phyloP scores from a whole-genome alignment of 1,140 invertebrate species.

The Drosophila ambigua region DNA sequence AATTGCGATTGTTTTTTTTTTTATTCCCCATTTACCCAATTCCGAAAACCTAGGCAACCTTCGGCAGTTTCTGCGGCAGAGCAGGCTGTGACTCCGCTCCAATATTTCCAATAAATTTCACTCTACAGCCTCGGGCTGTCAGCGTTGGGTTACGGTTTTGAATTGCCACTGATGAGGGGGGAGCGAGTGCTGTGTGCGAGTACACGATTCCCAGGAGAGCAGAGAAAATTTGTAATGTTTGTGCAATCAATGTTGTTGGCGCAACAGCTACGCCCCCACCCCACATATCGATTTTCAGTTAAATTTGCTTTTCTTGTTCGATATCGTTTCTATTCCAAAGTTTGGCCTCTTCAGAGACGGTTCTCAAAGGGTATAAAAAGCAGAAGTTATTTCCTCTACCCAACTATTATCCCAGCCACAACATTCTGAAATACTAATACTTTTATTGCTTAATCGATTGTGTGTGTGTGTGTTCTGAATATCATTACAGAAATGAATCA shows the following conservation, averaged over 20 bases:
- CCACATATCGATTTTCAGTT: too few relatives aligned
- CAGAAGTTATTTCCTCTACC: too few relatives aligned
- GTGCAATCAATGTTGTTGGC: background rate
- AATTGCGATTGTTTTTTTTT: conserved; percentile 59
- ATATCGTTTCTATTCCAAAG: too few relatives aligned
- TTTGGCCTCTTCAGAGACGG: too few relatives aligned
- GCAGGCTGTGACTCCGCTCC: conserved; percentile 21
- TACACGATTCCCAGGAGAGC: conserved; percentile 15
- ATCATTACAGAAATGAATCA: background rate
- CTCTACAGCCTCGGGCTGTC: conserved; percentile 7
- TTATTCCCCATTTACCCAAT: conserved; percentile 3
- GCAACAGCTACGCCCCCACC: too few relatives aligned
- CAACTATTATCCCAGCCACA: too few relatives aligned
- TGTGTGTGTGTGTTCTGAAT: too few relatives aligned
- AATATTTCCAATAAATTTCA: conserved; percentile 53
- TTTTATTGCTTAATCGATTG: background rate
- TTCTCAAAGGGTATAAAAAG: too few relatives aligned
- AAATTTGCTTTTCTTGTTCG: too few relatives aligned
- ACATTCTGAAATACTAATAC: background rate
- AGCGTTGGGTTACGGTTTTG: conserved; percentile 10
- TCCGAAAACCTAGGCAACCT: conserved; percentile 25
- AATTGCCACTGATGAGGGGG: conserved; percentile 10
- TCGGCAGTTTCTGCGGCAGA: conserved; percentile 50
- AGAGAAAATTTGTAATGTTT: conserved; percentile 1
- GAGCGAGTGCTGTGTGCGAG: background rate